A percentile compares a stretch with the other conserved stretches of the same genome.
Conservation (phyloP, 2,888 invertebrate species). For the Pecten maximus region DNA sequence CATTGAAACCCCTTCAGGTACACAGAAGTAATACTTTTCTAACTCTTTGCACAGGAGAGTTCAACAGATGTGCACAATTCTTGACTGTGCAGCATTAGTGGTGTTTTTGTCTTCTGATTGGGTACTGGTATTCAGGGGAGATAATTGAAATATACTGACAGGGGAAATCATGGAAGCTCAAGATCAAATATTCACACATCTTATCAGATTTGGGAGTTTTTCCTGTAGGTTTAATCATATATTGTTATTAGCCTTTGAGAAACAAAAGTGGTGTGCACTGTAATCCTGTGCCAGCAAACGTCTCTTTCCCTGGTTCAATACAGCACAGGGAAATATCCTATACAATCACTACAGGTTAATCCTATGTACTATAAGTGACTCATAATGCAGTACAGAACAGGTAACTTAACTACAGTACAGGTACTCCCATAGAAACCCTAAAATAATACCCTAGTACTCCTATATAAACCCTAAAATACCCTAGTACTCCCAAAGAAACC, state of each 20-base stretch:
- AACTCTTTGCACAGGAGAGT: neutral
- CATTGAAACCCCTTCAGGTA: neutral
- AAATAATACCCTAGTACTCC: neutral
- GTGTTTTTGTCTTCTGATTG: neutral
- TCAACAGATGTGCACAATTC: slow-evolving; percentile 30
- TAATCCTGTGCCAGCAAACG: neutral
- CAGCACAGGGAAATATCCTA: neutral
- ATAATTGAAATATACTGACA: slow-evolving; percentile 9
- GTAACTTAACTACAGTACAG: neutral
- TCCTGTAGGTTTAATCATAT: neutral
- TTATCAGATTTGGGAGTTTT: slow-evolving; percentile 25
- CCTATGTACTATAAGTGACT: neutral
- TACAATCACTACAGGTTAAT: neutral
- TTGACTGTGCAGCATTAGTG: neutral
- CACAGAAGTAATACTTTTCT: neutral
- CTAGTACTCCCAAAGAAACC: neutral
- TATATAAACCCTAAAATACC: neutral
- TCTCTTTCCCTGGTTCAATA: neutral
- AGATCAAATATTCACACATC: slow-evolving; percentile 35
- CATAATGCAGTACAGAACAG: neutral
- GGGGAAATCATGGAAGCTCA: neutral
- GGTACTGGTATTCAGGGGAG: neutral
- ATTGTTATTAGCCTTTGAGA: neutral
- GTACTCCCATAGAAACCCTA: neutral
- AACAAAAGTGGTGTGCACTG: neutral